Evolutionary conservation across 2,113 vertebrate genomes (phyloP).

Genomic region (Caranx melampygus): DNA sequence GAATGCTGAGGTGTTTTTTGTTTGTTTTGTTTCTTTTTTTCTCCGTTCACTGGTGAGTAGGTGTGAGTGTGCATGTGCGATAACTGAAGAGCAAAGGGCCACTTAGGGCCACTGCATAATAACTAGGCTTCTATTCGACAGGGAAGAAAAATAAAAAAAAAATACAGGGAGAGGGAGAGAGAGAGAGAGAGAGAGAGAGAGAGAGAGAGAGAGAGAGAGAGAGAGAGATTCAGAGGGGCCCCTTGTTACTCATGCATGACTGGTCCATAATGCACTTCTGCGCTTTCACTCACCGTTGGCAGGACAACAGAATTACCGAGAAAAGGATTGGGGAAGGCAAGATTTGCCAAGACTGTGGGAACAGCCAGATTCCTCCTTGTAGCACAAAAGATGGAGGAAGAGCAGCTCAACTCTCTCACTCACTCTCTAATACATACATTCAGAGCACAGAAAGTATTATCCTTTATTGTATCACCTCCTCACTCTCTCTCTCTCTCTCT

Average conservation of each 20-base stretch:
- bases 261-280: slow-evolving; percentile 82
- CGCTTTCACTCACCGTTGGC: slow-evolving; percentile 81
- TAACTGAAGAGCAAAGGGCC: slow-evolving; percentile 45
- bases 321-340: slow-evolving; percentile 72
- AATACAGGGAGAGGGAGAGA: slow-evolving; percentile 16
- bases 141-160: slow-evolving; percentile 43
- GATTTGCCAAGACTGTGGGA: slow-evolving; percentile 80
- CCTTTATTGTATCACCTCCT: slow-evolving; percentile 34
- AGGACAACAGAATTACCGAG: slow-evolving; percentile 82
- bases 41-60: slow-evolving; percentile 10
- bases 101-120: slow-evolving; percentile 66
- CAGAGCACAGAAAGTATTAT: slow-evolving; percentile 38
- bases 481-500: background rate
- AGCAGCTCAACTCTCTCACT: slow-evolving; percentile 60
- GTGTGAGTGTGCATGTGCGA: slow-evolving; percentile 43
- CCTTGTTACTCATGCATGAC: slow-evolving; percentile 84
- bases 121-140: slow-evolving; percentile 60
- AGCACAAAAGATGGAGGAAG: slow-evolving; percentile 68
- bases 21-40: slow-evolving; percentile 12
- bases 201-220: no score
- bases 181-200: no score
- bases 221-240: slow-evolving; percentile 57
- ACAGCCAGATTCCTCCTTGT: slow-evolving; percentile 69
- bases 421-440: slow-evolving; percentile 41
- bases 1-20: slow-evolving; percentile 44